Percentiles rank a stretch among this genome's conserved stretches.
Evolutionary conservation across 2,113 vertebrate genomes (phyloP).

Genomic region (Notiomystis cincta): DNA sequence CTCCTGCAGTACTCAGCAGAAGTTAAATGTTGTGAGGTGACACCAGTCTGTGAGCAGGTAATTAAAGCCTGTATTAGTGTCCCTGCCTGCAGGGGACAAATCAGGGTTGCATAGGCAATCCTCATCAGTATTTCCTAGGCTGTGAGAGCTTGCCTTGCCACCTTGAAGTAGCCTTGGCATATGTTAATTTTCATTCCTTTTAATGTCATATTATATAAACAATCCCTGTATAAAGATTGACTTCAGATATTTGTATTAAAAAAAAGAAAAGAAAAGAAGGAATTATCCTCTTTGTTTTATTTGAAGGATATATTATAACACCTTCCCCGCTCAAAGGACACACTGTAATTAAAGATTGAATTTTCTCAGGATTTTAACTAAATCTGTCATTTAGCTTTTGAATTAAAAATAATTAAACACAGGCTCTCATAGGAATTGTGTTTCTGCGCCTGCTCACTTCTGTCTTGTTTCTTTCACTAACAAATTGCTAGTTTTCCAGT

Average conservation of each 20-base stretch:
- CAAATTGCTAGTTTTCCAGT: background rate
- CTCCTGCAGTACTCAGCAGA: background rate
- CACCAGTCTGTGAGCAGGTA: background rate
- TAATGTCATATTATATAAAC: slow-evolving; percentile 27
- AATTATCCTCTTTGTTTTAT: slow-evolving; percentile 21
- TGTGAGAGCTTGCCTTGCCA: background rate
- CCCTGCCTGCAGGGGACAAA: slow-evolving; percentile 1
- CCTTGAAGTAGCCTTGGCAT: slow-evolving; percentile 20
- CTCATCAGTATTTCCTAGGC: background rate
- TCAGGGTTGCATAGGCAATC: background rate
- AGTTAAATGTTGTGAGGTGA: background rate
- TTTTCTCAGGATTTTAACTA: slow-evolving; percentile 53
- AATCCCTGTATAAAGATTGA: background rate
- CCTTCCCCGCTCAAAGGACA: background rate
- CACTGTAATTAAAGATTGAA: slow-evolving; percentile 32
- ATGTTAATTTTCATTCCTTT: slow-evolving; percentile 28
- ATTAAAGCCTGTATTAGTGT: background rate
- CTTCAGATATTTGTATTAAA: slow-evolving; percentile 21
- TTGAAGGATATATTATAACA: slow-evolving; percentile 13
- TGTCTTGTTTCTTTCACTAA: background rate
- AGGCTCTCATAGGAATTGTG: slow-evolving; percentile 6
- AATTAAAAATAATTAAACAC: slow-evolving; percentile 57
- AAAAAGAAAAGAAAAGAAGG: background rate
- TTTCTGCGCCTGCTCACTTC: background rate
- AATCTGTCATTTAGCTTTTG: slow-evolving; percentile 47